Base-by-base conservation (phyloP, 2,797 vertebrate genomes). In the Dryobates pubescens region DNA sequence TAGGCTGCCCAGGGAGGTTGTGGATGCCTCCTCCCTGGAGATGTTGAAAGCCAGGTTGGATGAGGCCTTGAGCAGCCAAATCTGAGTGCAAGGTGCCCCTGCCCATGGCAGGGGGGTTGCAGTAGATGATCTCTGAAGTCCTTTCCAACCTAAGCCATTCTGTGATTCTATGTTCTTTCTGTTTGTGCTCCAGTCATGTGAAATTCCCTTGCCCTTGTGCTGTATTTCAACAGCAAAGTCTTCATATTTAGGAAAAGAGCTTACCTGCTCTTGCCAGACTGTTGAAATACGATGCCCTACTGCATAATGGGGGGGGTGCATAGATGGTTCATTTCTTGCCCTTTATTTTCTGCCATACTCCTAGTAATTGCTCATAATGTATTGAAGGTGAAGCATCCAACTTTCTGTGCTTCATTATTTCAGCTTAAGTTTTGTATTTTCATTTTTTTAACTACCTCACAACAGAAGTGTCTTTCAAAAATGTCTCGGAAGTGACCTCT, bases 311-410 rank as follows among this genome's bases (percentile, higher is more conserved):
- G 36, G 36, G 14, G 2, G 57, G 32, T 13, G 15, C 43, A 20
- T 14, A 74, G n/a, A 23, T 72, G 32, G 29, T 41, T 88, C 67
- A 81, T 88, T 88, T 86, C 61, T 80, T 45, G 43, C 41, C 89
- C 77, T 85, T 67, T 36, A 29, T 69, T 80, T 30, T 73, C 27
- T 86, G 49, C 57, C 30, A 6, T 63, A 34, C 68, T 73, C 81
- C 62, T 56, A 43, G 45, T 77, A 90, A 58, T 65, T 84, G 27
- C 23, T 76, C 19, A 10, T 63, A 88, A 77, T 56, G 18, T 64
- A 84, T 62, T 34, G 58, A 77, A 94, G 78, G 72, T 68, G 63
- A 92, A 92, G 71, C 57, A 89, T 81, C 63, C 75, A 73, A 62
- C 22, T 80, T 85, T 18, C 20, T 64, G 13, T 68, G 62, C 29